Evolutionary conservation across 1,140 invertebrate genomes (phyloP), one percentile per base, ranked within the genome.

Genomic region (Plectus sambesii): DNA sequence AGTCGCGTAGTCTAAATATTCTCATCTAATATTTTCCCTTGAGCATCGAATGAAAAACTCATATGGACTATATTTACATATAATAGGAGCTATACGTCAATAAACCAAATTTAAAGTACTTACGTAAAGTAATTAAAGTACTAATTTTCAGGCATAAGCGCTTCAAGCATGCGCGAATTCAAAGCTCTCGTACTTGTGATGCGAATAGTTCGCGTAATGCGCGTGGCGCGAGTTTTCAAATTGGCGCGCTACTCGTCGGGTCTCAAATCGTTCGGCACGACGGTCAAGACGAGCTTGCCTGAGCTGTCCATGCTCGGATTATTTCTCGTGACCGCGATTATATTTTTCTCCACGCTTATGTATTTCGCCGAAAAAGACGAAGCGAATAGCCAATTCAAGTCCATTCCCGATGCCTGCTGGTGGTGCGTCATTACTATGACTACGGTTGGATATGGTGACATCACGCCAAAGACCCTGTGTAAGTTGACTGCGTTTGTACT

Each of bases 371-470:
- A 70, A 35, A 58, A 58, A 43, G 70, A 73, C 44, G 63, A 63
- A 38, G 56, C 63, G 6, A 59, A 59, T 33, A 69, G 64, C 6
- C 50, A 54, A 23, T 71, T 70, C 52, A 66, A 53, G 35, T 68
- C 63, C 23, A 71, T 70, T 39, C 69, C 69, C 25, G 69, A 53
- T 2, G 64, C 69, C 5, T 71, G 66, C 48, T 70, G 68, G 66
- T 68, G 58, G 56, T 63, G 35, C n/a, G n/a, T n/a, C n/a, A n/a
- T n/a, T 46, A 77, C 76, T 39, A 75, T 77, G 75, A 75, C 73
- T 17, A 74, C 72, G n/a, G 71, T 74, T 1, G 73, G 72, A 1
- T 75, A 75, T 49, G 73, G 73, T 19, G 55, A 57, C 26, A 46
- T 60, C 12, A 61, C 56, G 46, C 74, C 74, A 2, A 57, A 65